A percentile compares a stretch with the other conserved stretches of the same genome.
These are phyloP conservation scores for Aplysina aerophoba DNA, from an alignment of 37 sponge, comb jelly and placozoan species.

Conservation along the genomic window DNA sequence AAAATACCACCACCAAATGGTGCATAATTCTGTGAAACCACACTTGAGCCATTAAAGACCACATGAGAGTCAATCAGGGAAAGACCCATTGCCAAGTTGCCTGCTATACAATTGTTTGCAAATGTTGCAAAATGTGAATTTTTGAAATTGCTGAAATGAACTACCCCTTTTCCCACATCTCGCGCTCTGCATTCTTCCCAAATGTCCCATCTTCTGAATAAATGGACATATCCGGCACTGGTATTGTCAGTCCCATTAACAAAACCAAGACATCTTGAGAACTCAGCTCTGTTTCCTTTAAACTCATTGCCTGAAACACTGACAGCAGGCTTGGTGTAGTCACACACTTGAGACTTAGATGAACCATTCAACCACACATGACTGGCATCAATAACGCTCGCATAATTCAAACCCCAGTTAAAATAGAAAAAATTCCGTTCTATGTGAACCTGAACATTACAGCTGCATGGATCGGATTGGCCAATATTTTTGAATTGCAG, in stretches of 20 bases:
- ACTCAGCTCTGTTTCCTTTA: too few species aligned
- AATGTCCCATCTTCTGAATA: too few species aligned
- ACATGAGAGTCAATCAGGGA: not conserved
- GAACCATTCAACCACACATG: not conserved
- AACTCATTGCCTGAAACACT: too few species aligned
- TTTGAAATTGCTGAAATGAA: not conserved
- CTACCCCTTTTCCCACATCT: not conserved
- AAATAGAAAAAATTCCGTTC: not conserved
- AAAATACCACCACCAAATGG: conserved; percentile 6
- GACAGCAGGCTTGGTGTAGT: too few species aligned
- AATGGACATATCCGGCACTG: too few species aligned
- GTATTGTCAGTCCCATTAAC: too few species aligned
- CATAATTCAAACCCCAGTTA: conserved; percentile 17
- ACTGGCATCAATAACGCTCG: not conserved
- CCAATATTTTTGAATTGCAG: too few species aligned
- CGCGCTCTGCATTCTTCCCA: too few species aligned
- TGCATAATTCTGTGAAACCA: not conserved
- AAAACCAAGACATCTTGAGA: too few species aligned
- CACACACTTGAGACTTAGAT: too few species aligned
- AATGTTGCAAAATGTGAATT: not conserved
- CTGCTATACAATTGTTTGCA: not conserved
- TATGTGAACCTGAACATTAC: too few species aligned
- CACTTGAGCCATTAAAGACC: not conserved
- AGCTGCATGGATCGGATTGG: too few species aligned
- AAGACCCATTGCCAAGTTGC: not conserved